Base-by-base conservation (phyloP, 2,113 vertebrate species). In the Notarius quadriscutis region DNA sequence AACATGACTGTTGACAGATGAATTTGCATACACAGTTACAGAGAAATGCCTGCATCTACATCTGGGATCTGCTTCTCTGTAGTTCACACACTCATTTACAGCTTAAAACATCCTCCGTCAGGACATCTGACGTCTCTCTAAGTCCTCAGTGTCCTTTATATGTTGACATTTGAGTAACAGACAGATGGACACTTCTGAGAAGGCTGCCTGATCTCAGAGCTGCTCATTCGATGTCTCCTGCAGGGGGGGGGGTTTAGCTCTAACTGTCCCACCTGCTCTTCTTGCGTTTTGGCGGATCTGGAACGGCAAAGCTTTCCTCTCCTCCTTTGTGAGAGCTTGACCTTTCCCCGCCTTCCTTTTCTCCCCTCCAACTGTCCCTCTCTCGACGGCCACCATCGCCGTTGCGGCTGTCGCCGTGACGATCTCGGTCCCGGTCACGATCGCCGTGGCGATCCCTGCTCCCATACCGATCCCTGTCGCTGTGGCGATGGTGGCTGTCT, bases 211-310 rank as follows among this genome's bases (percentile, higher is more conserved):
- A 83, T 87, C 57, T 85, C 90, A 85, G 88, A 91, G 82, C 82
- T 86, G 89, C 75, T 14, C 22, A 34, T 20, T 86, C 30, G 17
- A 60, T 2, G 18, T 63, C 25, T 62, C 25, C 25, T 27, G 17
- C 41, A 41, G n/a, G n/a, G n/a, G 30, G 30, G 30, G 41, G 74
- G 88, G 51, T 27, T 55, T 55, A 27, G 15, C 25, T 88, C 92
- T 96, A 99, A 96, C 97, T 99, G 95, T 99, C 98, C 98, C 98
- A 99, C 87, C 98, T 94, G 89, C 98, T 99, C 93, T 97, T 99
- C 94, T 99, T 99, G 85, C 97, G 96, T 85, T 97, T 98, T 22
- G 98, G 98, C 25, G 97, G 97, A 83, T 99, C 98, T 0, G 98
- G 98, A 84, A 99, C 95, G 60, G 97, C 97, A 51, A 99, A 99